A percentile compares a stretch with the other conserved stretches of the same genome.
phyloP scores from a whole-genome alignment of 2,113 vertebrate species.

The Madoqua kirkii region DNA sequence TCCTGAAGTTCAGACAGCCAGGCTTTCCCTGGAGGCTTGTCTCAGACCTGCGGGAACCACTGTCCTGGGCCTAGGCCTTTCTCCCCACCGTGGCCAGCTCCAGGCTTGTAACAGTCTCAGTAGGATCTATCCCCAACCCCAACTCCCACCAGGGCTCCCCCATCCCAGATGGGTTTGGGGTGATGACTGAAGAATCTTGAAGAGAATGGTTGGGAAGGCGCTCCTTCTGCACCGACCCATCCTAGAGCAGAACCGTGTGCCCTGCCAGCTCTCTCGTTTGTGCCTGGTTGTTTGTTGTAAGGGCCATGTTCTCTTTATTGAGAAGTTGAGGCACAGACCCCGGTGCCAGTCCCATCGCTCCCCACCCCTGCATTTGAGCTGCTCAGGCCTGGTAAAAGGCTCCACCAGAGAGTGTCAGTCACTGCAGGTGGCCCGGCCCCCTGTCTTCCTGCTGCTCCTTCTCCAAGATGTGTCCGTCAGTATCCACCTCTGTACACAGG shows the following conservation, averaged over 20 bases:
- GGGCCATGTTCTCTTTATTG: neutral
- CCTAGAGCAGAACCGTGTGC: accelerated
- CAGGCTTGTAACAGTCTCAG: neutral
- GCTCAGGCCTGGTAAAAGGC: neutral
- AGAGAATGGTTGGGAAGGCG: neutral
- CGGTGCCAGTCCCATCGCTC: too few relatives aligned
- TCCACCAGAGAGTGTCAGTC: neutral
- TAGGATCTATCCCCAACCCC: neutral
- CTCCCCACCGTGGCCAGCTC: neutral
- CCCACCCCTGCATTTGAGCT: too few relatives aligned
- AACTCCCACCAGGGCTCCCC: neutral
- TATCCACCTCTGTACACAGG: neutral
- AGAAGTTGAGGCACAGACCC: neutral
- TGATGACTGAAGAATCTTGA: neutral
- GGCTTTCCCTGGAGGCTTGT: neutral
- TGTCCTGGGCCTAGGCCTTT: neutral
- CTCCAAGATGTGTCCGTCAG: neutral
- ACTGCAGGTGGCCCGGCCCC: neutral
- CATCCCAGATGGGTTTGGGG: neutral
- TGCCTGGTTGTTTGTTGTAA: neutral
- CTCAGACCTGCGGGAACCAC: neutral
- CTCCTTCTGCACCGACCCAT: neutral
- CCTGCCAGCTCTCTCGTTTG: neutral
- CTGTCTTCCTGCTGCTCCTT: neutral
- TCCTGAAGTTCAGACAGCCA: neutral